Evolutionary conservation across 2,113 vertebrate species (phyloP).

Genomic region (Labrus mixtus): DNA sequence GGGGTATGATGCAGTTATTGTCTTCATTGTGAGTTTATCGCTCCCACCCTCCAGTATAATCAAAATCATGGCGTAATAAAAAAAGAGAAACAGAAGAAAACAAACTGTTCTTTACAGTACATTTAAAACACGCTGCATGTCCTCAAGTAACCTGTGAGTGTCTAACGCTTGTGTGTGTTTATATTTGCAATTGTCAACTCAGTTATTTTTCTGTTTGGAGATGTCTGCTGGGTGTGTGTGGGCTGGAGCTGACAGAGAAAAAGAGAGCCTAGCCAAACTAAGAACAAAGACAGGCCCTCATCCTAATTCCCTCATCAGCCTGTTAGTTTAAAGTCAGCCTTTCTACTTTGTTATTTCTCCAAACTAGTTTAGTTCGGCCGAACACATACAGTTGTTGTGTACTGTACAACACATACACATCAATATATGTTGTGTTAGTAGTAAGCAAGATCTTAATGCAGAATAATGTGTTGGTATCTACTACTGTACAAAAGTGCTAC

Average conservation of each 20-base stretch:
- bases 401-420: not conserved
- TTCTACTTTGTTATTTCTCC: not conserved
- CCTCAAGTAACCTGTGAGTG: constrained; percentile 1
- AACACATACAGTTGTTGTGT: not conserved
- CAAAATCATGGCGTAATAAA: not conserved
- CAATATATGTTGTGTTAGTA: not conserved
- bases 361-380: too few relatives aligned
- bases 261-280: constrained; percentile 19
- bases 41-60: not conserved
- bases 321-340: constrained; percentile 1
- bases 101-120: not conserved
- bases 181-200: constrained; percentile 27
- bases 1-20: not conserved
- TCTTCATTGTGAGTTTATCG: constrained; percentile 1
- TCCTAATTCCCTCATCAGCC: constrained; percentile 7
- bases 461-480: too few relatives aligned
- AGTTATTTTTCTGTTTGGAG: constrained; percentile 35
- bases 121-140: not conserved
- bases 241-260: constrained; percentile 21
- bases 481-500: not conserved
- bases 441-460: not conserved
- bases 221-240: constrained; percentile 41
- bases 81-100: not conserved
- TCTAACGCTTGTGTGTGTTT: constrained; percentile 9
- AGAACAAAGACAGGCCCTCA: constrained; percentile 38